Evolutionary conservation across 2,888 invertebrate species (phyloP), one percentile per base, ranked within the genome.

Genomic region (Mesorhabditis sp.): DNA sequence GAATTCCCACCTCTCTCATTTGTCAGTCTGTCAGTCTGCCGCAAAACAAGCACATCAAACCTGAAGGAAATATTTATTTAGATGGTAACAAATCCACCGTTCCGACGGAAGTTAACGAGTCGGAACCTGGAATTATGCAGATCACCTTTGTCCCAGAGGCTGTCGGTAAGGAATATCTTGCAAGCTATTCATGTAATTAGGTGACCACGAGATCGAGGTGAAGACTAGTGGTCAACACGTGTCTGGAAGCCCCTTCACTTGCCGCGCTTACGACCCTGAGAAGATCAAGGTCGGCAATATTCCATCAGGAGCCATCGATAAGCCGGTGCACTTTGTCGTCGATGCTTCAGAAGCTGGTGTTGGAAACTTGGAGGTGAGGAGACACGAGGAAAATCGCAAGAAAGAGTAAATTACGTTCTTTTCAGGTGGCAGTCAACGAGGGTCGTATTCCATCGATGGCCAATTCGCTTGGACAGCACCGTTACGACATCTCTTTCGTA

Each of bases 261-360:
- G 95, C 69, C 67, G 79, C 28, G 95, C 95, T 6, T 98, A 95
- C 87, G 95, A 96, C 87, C 92, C 95, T 44, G 92, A 92, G 76
- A 90, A 92, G 86, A 84, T 84, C 69, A 69, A 74, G 81, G 93
- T 94, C 62, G 91, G 91, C 66, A 90, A 91, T 78, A 91, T 93
- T 64, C 92, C 92, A 64, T 90, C 92, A 75, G 91, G 92, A 58
- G 90, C 91, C 70, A 92, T 95, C 7, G 94, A 95, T 67, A 91
- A 94, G 77, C 91, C 93, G 4, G 93, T 94, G n/a, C 93, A 94
- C 84, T 92, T 95, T 72, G 66, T 70, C 81, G 85, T 98, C 86
- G 97, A 98, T 88, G 97, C 97, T 13, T 93, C 94, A 86, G 93
- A 95, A 87, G 97, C 97, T 4, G 98, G 97, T 28, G 95, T 97